Percentiles rank a stretch among this genome's conserved stretches.
phyloP scores from a whole-genome alignment of 2,113 vertebrate genomes.

The Dromiciops gliroides region DNA sequence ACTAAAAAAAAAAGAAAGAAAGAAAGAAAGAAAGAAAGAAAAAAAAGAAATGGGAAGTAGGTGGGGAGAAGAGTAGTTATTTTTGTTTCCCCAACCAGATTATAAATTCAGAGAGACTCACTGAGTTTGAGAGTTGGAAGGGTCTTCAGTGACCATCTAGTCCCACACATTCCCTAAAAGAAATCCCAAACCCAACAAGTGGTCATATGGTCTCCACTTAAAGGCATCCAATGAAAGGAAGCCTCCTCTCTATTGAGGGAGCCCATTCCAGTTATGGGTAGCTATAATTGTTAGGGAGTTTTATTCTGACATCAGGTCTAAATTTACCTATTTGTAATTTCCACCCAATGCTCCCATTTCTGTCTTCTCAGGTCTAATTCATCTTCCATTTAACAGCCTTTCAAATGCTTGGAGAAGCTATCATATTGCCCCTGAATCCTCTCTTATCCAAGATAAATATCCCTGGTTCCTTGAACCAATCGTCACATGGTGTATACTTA shows the following conservation, averaged over 20 bases:
- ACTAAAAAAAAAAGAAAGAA: no score
- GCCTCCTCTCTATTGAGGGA: background rate
- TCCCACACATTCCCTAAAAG: background rate
- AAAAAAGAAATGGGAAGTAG: no score
- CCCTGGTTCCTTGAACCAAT: background rate
- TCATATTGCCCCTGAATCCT: background rate
- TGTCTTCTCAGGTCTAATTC: background rate
- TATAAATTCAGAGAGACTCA: background rate
- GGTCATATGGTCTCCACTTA: background rate
- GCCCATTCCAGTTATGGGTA: background rate
- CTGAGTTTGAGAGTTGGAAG: background rate
- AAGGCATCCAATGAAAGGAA: background rate
- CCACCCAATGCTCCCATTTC: background rate
- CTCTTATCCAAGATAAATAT: background rate
- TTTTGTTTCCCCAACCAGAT: background rate
- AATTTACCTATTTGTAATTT: background rate
- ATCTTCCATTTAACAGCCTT: background rate
- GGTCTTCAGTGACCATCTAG: background rate
- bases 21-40: no score
- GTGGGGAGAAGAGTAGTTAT: no score
- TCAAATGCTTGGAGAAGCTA: background rate
- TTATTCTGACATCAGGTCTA: background rate
- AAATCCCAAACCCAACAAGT: background rate
- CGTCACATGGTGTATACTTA: background rate
- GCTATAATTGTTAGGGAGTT: background rate